Evolutionary conservation across 37 sponge, comb jelly and placozoan genomes (phyloP), one percentile per base, ranked within the genome.

Genomic region (Ianthella basta): DNA sequence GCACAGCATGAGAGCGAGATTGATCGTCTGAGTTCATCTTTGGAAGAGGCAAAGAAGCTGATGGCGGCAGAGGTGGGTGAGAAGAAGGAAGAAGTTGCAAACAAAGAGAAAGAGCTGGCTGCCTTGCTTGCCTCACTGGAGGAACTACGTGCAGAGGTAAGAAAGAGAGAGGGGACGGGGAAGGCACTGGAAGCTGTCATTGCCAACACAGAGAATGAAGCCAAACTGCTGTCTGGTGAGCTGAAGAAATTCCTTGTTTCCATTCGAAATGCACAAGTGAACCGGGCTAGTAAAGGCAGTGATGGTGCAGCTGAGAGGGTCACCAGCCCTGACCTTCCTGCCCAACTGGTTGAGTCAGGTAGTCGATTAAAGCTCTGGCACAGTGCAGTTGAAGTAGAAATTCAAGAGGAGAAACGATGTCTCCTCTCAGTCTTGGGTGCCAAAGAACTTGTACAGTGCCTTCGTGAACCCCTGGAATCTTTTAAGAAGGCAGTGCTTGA

Each of bases 401-500:
- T 92, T 20, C 86, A 92, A 32, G 23, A 1, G 24, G 89, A 92
- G 29, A 92, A 60, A 36, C 82, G 83, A 36, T 79, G 82, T 60
- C 79, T 92, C 14, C 35, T 53, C 41, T 85, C 84, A 3, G 73
- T 88, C 34, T 32, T 78, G 23, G 29, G 57, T 20, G 82, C 88
- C 2, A 87, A 72, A 18, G 88, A 93, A 23, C 93, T 86, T 39
- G 75, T 89, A 16, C 84, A 64, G 5, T 79, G 57, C n/a, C 25
- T 89, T 36, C 61, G 87, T 18, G 70, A 63, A 1, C 93, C 93
- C 10, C 81, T 93, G 21, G 93, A 93, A 37, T 70, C 80, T 23
- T 93, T 89, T 79, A 93, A 90, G 19, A 86, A 82, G 60, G 75
- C 66, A 29, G 84, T 93, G 82, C 83, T 93, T 0, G 84, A 89